Evolutionary conservation across 2,888 invertebrate genomes (phyloP).

Genomic region (Dynastes hyllus): DNA sequence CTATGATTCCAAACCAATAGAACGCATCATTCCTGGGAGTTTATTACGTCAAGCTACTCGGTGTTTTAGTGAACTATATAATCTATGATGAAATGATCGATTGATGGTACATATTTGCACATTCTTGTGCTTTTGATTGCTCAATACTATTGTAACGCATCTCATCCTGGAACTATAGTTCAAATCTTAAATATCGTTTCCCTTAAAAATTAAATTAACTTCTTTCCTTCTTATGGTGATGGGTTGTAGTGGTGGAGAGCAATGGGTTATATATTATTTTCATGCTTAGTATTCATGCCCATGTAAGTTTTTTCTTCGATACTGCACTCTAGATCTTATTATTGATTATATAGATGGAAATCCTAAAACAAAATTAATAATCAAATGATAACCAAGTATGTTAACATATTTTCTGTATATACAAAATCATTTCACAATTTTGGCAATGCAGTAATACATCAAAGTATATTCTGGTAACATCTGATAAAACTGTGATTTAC

Average conservation of each 20-base stretch:
- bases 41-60: neutral
- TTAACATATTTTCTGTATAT: neutral
- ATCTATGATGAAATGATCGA: neutral
- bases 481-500: too few species aligned
- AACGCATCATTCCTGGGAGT: neutral
- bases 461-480: too few species aligned
- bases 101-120: neutral
- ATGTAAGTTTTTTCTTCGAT: neutral
- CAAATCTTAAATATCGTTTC: neutral
- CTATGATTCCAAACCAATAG: neutral
- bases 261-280: slow-evolving; percentile 38
- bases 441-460: too few species aligned
- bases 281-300: slow-evolving; percentile 3
- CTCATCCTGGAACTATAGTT: slow-evolving; percentile 5
- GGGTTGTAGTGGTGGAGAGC: slow-evolving; percentile 52
- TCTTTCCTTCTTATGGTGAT: slow-evolving; percentile 33
- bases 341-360: too few species aligned
- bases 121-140: neutral
- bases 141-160: neutral
- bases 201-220: too few species aligned
- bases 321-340: neutral
- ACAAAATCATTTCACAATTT: too few species aligned
- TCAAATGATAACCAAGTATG: neutral
- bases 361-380: too few species aligned
- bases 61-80: neutral